Conservation (phyloP, 2,797 vertebrate genomes). For the Anguilla pacifica region DNA sequence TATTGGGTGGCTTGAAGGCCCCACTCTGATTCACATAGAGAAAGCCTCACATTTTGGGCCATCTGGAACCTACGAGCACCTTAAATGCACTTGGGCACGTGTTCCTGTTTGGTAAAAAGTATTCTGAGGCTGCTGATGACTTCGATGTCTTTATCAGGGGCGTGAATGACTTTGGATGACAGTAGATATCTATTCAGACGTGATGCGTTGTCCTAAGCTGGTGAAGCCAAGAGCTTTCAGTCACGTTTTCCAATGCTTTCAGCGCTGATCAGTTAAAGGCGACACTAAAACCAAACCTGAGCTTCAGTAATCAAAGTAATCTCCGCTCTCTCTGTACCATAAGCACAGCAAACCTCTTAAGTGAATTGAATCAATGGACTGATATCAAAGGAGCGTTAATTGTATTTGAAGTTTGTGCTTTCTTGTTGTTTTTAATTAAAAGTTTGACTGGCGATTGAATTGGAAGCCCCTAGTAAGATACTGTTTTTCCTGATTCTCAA, state of each 20-base stretch:
- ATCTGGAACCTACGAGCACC: too few relatives aligned
- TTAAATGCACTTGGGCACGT: too few relatives aligned
- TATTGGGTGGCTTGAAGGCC: too few relatives aligned
- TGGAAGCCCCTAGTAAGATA: background rate
- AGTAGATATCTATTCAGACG: too few relatives aligned
- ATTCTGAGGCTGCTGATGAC: too few relatives aligned
- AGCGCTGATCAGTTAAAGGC: conserved; percentile 16
- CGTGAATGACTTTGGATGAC: too few relatives aligned
- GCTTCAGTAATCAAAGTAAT: conserved; percentile 37
- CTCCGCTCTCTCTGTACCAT: conserved; percentile 27
- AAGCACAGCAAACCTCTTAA: conserved; percentile 24
- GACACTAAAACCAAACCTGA: conserved; percentile 15
- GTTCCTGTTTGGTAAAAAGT: too few relatives aligned
- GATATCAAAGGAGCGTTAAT: conserved; percentile 35
- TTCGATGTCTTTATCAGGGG: too few relatives aligned
- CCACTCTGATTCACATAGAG: too few relatives aligned
- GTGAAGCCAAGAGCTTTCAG: background rate
- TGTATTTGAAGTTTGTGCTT: conserved; percentile 24
- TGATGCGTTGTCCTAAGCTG: background rate
- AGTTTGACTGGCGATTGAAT: background rate
- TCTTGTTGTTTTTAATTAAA: conserved; percentile 36
- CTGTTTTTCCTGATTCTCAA: background rate
- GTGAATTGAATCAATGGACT: conserved; percentile 40
- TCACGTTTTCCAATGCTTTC: conserved; percentile 19
- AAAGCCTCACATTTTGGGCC: too few relatives aligned